Evolutionary conservation across 2,113 vertebrate genomes (phyloP), one percentile per base, ranked within the genome.

Genomic region (Orcinus orca): DNA sequence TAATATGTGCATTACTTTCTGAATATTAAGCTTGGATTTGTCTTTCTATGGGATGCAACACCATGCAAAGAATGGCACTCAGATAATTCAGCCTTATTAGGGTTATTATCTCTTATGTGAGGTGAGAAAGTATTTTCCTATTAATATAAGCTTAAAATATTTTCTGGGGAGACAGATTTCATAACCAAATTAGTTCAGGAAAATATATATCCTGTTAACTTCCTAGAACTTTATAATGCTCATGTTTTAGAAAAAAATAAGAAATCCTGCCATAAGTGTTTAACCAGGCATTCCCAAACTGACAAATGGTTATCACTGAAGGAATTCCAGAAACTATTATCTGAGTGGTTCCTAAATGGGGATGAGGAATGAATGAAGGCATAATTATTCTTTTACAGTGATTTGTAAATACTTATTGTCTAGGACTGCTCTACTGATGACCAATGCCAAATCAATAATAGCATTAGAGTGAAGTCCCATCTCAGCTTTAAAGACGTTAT

Each of bases 21-120:
- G 62, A 80, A 91, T 81, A 73, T 81, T 77, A 95, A 88, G 38
- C 96, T 89, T 70, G 23, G 8, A 47, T 90, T 96, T 87, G 6
- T 63, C n/a, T 94, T 96, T 86, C 50, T 65, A 21, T 58, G 94
- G 7, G 20, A 53, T 90, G 18, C 67, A 83, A 25, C 2, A 38
- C 8, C 20, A 65, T n/a, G 7, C 11, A 60, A 74, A 68, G 10
- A 33, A 12, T 83, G 41, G 0, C 4, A 86, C 8, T 38, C 8
- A 70, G 44, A 33, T 83, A 80, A 29, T 44, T 50, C 25, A 55
- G 25, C 3, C 93, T 55, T 76, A 33, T 73, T 47, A 68, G 31
- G 15, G 12, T 83, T 93, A 58, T 58, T 58, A 81, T 81, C 77
- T 81, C 53, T 71, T 67, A 44, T 58, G 50, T 71, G 38, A 71